Evolutionary conservation across 2,888 invertebrate genomes (phyloP), one percentile per base, ranked within the genome.

Genomic region (Trypoxylon attenuatum): DNA sequence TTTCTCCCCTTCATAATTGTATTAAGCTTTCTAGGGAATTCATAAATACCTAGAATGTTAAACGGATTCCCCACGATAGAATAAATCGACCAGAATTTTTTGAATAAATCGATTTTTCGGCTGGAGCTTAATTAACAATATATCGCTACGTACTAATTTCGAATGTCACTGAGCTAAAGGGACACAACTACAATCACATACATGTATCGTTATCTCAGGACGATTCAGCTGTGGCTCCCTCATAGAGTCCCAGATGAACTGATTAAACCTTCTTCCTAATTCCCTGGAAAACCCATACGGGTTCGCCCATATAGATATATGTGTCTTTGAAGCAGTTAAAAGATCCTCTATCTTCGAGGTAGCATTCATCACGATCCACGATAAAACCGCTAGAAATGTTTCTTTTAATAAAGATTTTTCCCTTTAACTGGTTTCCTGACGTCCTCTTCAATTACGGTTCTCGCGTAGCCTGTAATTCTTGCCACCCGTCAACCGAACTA

Each of bases 391-490:
- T 8, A n/a, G 42, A 19, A 43, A 55, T 19, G 61, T 41, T 60
- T 50, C 53, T 61, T 64, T 56, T 64, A 69, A 69, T 68, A 39
- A 55, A 39, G 52, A 50, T 49, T 38, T 42, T 18, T 6, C 39
- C 54, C 50, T 43, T 43, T 46, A 59, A 64, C 57, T 54, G 57
- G 38, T 38, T 43, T 33, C 52, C 42, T 51, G 19, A 19, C 8
- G 41, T 18, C 22, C 46, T 45, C 64, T 64, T 61, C 69, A 64
- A 72, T 72, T 69, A 73, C 52, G 29, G 33, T 50, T 29, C 13
- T 39, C 5, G 41, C 15, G 22, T 2, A 19, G 50, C 27, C 52
- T 58, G 42, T 58, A 63, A 63, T 67, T 39, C 22, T 5, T 27
- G 33, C 42, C 16, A 16, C 8, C 63, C 64, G 58, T 27, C 27